These are phyloP conservation scores for Odocoileus virginianus DNA, from an alignment of 2,113 vertebrate genomes.

Conservation along the genomic window DNA sequence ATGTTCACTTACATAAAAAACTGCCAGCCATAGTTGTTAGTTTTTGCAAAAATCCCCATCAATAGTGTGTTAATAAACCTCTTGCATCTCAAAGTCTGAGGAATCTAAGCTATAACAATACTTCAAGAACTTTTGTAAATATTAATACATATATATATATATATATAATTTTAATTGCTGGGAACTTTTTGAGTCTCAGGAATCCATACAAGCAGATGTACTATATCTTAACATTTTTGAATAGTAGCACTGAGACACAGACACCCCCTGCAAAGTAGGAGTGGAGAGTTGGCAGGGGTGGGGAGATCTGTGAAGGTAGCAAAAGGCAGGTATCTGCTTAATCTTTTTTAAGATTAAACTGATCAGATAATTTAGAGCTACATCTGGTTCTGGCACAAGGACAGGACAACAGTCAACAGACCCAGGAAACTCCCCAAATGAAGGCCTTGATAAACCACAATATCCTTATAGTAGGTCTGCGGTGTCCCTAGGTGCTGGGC, in stretches of 20 bases:
- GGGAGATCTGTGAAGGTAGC: background rate
- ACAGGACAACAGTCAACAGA: background rate
- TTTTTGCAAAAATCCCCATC: background rate
- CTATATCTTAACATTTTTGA: background rate
- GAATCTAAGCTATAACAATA: background rate
- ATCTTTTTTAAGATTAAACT: background rate
- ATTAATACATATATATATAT: background rate
- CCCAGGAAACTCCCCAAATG: background rate
- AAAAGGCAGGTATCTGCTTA: background rate
- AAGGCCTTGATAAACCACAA: background rate
- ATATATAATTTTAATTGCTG: background rate
- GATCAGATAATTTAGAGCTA: background rate
- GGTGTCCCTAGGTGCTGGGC: no score
- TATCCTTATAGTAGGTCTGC: background rate
- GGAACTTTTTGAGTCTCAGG: background rate
- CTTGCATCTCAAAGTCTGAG: background rate
- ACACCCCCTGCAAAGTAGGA: background rate
- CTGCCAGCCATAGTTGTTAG: background rate
- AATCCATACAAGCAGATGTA: background rate
- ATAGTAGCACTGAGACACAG: background rate
- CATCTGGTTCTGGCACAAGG: background rate
- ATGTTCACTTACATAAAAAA: background rate
- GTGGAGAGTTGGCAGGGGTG: no score
- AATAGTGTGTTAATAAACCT: background rate
- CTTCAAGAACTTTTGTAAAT: background rate